Evolutionary conservation across 2,888 invertebrate genomes (phyloP).

Genomic region (Meiosimyza platycephala): DNA sequence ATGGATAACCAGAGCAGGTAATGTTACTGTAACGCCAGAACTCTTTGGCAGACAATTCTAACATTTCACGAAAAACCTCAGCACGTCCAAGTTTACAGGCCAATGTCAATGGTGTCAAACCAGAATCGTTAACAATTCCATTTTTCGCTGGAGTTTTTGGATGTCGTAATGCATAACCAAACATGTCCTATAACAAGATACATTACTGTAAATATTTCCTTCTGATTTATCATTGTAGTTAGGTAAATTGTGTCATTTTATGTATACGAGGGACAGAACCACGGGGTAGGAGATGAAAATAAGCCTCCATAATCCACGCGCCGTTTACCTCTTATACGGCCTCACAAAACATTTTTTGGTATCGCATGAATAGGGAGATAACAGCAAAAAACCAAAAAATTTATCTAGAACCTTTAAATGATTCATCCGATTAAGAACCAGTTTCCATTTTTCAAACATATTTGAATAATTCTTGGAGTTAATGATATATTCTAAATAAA

Average conservation of each 20-base stretch:
- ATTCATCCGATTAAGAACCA: too few species aligned
- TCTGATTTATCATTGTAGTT: too few species aligned
- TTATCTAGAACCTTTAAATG: too few species aligned
- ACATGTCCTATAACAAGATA: conserved; percentile 84
- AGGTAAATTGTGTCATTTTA: not conserved
- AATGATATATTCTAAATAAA: too few species aligned
- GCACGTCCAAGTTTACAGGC: conserved; percentile 97
- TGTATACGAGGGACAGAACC: not conserved
- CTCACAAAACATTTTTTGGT: too few species aligned
- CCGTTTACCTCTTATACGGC: too few species aligned
- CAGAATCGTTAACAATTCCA: conserved; percentile 87
- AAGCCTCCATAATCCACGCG: too few species aligned
- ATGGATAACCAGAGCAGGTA: conserved; percentile 96
- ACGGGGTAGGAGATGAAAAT: too few species aligned
- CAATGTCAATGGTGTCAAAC: conserved; percentile 93
- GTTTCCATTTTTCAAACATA: too few species aligned
- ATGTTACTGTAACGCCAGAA: conserved; percentile 99
- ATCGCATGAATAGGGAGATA: too few species aligned
- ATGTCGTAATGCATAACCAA: conserved; percentile 95
- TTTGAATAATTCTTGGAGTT: too few species aligned
- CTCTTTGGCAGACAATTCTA: conserved; percentile 93
- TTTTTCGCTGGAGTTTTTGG: conserved; percentile 93
- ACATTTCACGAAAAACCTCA: conserved; percentile 97
- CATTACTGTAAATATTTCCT: conserved; percentile 21
- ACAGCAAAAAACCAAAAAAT: too few species aligned